A percentile compares a stretch with the other conserved stretches of the same genome.
phyloP scores from a whole-genome alignment of 2,113 vertebrate species.

The Noctilio leporinus region DNA sequence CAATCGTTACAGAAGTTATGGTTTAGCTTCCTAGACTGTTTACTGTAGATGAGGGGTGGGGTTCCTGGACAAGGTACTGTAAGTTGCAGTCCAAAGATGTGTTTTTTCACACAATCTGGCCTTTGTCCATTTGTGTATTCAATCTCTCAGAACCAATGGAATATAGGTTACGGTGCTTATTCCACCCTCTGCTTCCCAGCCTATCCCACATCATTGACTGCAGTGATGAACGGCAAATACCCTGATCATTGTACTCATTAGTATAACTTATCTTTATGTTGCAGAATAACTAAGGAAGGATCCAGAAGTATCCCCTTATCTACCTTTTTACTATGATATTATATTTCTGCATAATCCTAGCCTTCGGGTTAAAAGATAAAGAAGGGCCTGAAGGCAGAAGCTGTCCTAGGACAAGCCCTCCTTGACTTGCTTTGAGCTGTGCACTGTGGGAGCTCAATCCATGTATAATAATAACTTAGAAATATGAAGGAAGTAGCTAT shows the following conservation, averaged over 20 bases:
- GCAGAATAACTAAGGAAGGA: neutral
- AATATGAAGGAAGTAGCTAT: neutral
- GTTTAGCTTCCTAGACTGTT: neutral
- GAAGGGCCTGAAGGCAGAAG: neutral
- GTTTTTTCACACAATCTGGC: neutral
- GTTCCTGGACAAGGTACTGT: neutral
- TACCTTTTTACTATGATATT: neutral
- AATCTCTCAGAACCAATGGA: neutral
- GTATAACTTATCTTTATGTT: neutral
- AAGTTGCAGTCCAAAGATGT: neutral
- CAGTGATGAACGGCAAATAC: neutral
- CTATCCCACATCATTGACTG: neutral
- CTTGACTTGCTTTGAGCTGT: neutral
- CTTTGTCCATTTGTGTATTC: neutral
- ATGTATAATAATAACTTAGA: neutral
- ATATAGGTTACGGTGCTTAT: neutral
- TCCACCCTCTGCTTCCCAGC: neutral
- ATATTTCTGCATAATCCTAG: neutral
- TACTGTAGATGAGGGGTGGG: neutral
- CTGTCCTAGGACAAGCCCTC: neutral
- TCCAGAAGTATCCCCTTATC: neutral
- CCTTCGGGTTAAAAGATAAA: neutral
- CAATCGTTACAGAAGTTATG: neutral
- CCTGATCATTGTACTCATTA: neutral
- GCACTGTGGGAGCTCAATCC: neutral